Evolutionary conservation across 2,888 invertebrate species (phyloP), one percentile per base, ranked within the genome.

Genomic region (Therioaphis trifolii): DNA sequence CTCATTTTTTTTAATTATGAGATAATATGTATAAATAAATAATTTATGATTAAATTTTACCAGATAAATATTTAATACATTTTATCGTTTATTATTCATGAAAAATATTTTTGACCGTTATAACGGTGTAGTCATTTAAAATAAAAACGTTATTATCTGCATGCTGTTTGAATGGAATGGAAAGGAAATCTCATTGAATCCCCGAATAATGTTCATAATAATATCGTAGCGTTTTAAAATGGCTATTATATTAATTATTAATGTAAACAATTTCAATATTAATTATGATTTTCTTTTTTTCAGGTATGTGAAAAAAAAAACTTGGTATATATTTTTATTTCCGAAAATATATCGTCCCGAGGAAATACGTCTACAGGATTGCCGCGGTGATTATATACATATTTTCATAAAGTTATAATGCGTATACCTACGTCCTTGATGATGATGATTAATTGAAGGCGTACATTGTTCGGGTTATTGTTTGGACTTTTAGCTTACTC

Each of bases 381-480:
- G 68, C 24, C 40, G 11, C 24, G 24, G 11, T 52, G 52, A 24
- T 68, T 68, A 40, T 15, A 7, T 5, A n/a, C n/a, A n/a, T n/a
- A n/a, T 40, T 78, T 69, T 43, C 40, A 18, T 66, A 35, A 79
- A 52, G 27, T 69, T 79, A 43, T 43, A 27, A 14, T 58, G n/a
- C 9, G 21, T 58, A 46, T 14, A 52, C 49, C 49, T 55, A 27
- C 4, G 66, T 24, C 69, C 78, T 69, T 69, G 78, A 79, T 55
- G 27, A 11, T 4, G 24, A 43, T 58, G 75, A 75, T 75, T 75
- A 58, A 75, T 69, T 43, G 55, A 52, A n/a, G 18, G 18, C 9
- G 14, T 43, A 49, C 66, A 69, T 69, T 69, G 68, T 55, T 55
- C 14, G 12, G 68, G 68, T 79, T 68, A 52, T 52, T 69, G 40